Conservation (phyloP, 2,113 vertebrate species). For the Corythaeola cristata region DNA sequence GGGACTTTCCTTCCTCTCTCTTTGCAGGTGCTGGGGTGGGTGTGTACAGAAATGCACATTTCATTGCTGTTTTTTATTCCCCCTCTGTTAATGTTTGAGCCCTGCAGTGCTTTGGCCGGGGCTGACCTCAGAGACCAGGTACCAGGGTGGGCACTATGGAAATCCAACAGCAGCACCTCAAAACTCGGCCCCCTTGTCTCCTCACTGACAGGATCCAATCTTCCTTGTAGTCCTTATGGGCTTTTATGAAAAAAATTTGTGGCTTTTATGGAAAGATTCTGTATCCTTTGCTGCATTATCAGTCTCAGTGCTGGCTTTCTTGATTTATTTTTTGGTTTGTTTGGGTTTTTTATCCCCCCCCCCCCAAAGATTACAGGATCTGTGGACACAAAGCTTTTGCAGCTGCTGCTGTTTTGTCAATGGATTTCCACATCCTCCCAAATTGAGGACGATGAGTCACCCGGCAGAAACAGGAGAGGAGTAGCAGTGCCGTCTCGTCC, state of each 20-base stretch:
- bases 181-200: neutral
- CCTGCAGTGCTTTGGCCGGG: neutral
- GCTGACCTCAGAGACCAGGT: neutral
- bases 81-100: neutral
- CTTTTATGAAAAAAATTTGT: neutral
- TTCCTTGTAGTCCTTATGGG: neutral
- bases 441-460: neutral
- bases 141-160: neutral
- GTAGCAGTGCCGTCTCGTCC: neutral
- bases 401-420: slow-evolving; percentile 15
- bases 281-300: neutral
- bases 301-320: accelerated
- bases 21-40: neutral
- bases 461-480: neutral
- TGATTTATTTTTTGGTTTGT: neutral
- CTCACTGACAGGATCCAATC: neutral
- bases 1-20: neutral
- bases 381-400: neutral
- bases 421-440: slow-evolving; percentile 1
- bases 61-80: neutral
- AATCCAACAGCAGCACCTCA: neutral
- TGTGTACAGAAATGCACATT: neutral
- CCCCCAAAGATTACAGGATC: neutral
- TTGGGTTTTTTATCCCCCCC: no score
- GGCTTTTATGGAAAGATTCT: neutral